Evolutionary conservation across 2,888 invertebrate species (phyloP), one percentile per base, ranked within the genome.

Genomic region (Oeneis ivallda): DNA sequence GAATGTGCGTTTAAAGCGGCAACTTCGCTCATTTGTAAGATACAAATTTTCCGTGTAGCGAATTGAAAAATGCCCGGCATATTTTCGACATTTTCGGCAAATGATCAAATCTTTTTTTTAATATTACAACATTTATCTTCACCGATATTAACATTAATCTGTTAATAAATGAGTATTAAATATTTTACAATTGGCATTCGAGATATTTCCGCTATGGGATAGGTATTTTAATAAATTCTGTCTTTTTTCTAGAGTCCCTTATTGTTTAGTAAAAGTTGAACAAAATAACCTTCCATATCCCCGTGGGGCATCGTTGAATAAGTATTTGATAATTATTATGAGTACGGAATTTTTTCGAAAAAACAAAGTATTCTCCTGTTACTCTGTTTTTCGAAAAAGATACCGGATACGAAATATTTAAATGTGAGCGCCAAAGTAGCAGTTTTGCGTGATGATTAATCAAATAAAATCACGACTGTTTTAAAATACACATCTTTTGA

Each of bases 1-100:
- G 78, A 78, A 79, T 81, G 78, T 75, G 70, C 70, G 76, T 75
- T 76, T 72, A 76, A 59, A 79, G 76, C 76, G 77, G 75, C 76
- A 84, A 82, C 82, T 85, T 83, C 74, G 68, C 68, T 81, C 82
- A 83, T 86, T 85, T 80, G 82, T 76, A 71, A 81, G 79, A 80
- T 82, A 85, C 85, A 86, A 84, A 59, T 84, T 83, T 83, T 74
- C 68, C 62, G 73, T 72, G 74, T 74, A 73, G 75, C 75, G 80
- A 84, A 86, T 84, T 86, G 86, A 86, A 86, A 87, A 84, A 70
- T 71, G 63, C 60, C 66, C 57, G 32, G 17, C 41, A 54, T 49
- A 45, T 53, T 54, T 49, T 61, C 15, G 43, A 32, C 34, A 39
- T 67, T 49, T 32, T 9, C 56, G 15, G 15, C 41, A 43, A 47